Conservation (phyloP, 2,888 invertebrate genomes). For the Hyles lineata region DNA sequence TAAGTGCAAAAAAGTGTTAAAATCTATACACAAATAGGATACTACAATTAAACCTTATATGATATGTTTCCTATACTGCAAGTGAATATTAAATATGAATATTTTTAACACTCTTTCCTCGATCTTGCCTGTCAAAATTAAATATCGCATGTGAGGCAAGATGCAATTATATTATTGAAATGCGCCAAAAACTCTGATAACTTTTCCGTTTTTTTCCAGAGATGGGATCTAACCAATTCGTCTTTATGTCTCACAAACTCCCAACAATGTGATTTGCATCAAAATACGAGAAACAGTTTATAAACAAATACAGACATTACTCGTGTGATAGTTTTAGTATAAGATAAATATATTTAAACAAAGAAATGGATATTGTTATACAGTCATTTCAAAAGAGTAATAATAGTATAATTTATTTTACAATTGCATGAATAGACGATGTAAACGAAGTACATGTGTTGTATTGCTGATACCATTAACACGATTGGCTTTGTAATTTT, state of each 20-base stretch:
- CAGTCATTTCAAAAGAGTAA: conserved; percentile 30
- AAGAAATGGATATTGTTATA: conserved; percentile 21
- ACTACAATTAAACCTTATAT: background rate
- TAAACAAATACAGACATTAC: conserved; percentile 23
- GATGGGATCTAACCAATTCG: conserved; percentile 25
- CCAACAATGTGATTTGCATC: conserved; percentile 20
- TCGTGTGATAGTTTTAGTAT: conserved; percentile 23
- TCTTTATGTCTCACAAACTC: conserved; percentile 26
- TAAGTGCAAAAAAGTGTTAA: background rate
- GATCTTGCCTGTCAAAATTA: background rate
- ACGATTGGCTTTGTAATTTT: conserved; percentile 64
- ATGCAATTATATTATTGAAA: conserved; percentile 2
- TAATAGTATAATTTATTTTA: conserved; percentile 33
- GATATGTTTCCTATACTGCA: background rate
- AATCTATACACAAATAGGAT: background rate
- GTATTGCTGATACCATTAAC: conserved; percentile 75
- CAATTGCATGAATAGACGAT: conserved; percentile 40
- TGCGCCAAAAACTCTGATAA: conserved; percentile 21
- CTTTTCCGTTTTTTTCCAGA: conserved; percentile 26
- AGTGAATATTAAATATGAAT: background rate
- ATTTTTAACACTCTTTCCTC: background rate
- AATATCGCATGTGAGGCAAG: conserved; percentile 15
- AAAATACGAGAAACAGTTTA: conserved; percentile 18
- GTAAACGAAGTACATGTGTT: conserved; percentile 33
- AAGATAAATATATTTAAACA: conserved; percentile 14